Base-by-base conservation (phyloP, 2,113 vertebrate species). In the Ranitomeya variabilis region DNA sequence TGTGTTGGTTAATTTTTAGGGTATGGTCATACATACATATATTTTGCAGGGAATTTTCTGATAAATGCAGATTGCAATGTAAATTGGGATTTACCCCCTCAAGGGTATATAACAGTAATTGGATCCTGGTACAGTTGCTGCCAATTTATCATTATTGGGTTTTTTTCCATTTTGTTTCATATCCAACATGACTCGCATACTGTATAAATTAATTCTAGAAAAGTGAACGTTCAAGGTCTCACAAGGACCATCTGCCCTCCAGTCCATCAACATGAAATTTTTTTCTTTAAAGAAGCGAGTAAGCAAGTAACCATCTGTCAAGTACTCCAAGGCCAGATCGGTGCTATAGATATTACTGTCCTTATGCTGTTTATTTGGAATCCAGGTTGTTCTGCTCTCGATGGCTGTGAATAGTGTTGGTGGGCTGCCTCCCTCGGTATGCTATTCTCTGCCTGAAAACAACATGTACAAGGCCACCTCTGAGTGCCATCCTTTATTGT, bases 391-490 rank as follows among this genome's bases (percentile, higher is more conserved):
- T 37, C 57, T 81, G n/a, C 26, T 26, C 14, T 52, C 18, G 11
- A 51, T 51, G 12, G 9, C 60, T 51, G 31, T 45, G 9, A 15
- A 71, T 84, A 13, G 51, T 71, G 82, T 52, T 7, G 45, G 31
- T 71, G 64, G 51, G 45, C 81, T 54, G 26, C 80, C 18, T 64
- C 10, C 18, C 51, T n/a, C 19, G 2, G 15, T 9, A 23, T 52
- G 64, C 82, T 84, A 26, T 71, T 59, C 21, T 45, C 73, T 69
- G 45, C 60, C 45, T 55, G 60, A 54, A 78, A 45, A 80, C 85
- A 79, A 6, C n/a, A 54, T 77, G 76, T 87, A 21, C 86, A 87
- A 87, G 86, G 86, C 86, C 86, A 66, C 23, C 74, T 62, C 52
- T 80, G n/a, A 80, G 77, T 59, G 23, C 6, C 18, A 57, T 0